Percentiles rank a stretch among this genome's conserved stretches.
Evolutionary conservation across 2,113 vertebrate species (phyloP).

Genomic region (Daboia siamensis): DNA sequence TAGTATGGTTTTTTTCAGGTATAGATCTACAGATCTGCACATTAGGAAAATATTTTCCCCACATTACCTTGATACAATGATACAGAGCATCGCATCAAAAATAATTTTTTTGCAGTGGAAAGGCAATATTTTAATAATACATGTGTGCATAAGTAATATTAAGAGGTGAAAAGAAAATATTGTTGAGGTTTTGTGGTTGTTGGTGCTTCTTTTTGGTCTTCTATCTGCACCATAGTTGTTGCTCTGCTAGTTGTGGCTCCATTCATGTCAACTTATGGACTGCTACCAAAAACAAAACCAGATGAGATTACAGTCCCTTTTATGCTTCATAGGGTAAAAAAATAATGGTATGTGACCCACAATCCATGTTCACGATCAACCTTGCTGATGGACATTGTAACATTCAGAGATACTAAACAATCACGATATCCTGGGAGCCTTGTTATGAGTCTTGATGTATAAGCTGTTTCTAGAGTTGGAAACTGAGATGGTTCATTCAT

Average conservation of each 20-base stretch:
- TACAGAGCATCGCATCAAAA: not conserved
- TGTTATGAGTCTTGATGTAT: not conserved
- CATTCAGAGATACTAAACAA: not conserved
- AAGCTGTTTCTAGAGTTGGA: not conserved
- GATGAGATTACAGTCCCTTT: not conserved
- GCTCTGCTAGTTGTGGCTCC: not conserved
- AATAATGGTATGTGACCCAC: not conserved
- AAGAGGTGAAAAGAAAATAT: not conserved
- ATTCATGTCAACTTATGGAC: not conserved
- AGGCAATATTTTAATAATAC: not conserved
- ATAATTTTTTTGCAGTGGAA: not conserved
- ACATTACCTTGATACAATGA: not conserved
- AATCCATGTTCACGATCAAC: not conserved
- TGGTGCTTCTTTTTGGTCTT: not conserved
- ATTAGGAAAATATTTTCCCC: not conserved
- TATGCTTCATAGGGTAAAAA: not conserved
- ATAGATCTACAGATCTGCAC: not conserved
- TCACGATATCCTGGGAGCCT: not conserved
- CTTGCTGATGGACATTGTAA: not conserved
- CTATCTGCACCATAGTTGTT: not conserved
- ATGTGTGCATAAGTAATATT: not conserved
- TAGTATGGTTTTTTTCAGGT: not conserved
- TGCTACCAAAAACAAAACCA: not conserved
- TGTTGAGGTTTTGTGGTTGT: not conserved
- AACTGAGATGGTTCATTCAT: not conserved